phyloP scores from a whole-genome alignment of 1,140 invertebrate genomes.

The Goniozus legneri region DNA sequence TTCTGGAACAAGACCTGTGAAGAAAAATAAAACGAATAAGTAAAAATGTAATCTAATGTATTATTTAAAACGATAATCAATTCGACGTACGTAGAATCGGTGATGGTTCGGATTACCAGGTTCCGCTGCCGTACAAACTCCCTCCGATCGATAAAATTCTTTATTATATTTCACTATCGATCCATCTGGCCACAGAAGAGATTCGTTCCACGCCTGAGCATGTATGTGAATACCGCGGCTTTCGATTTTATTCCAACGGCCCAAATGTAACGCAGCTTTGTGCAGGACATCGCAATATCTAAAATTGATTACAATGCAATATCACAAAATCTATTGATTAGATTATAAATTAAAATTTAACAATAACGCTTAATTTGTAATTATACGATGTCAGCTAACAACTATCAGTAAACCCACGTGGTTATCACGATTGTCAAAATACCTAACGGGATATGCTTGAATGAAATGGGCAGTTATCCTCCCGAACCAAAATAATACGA shows the following conservation, averaged over 20 bases:
- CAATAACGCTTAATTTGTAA: too few relatives aligned
- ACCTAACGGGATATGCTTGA: conserved; percentile 71
- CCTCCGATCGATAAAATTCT: conserved; percentile 76
- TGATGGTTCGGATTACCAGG: conserved; percentile 78
- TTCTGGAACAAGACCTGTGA: conserved; percentile 82
- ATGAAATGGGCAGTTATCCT: conserved; percentile 77
- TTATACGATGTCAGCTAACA: conserved; percentile 3
- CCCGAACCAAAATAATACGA: conserved; percentile 77
- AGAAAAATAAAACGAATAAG: conserved; percentile 14
- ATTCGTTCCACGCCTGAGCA: conserved; percentile 70
- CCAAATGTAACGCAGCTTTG: conserved; percentile 83
- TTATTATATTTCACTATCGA: conserved; percentile 76
- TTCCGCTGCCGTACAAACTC: conserved; percentile 68
- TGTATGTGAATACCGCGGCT: conserved; percentile 61
- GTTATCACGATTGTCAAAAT: too few relatives aligned
- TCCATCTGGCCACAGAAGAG: conserved; percentile 72
- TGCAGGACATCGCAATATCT: conserved; percentile 87
- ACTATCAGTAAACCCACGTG: too few relatives aligned
- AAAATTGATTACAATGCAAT: conserved; percentile 5
- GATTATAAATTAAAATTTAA: too few relatives aligned
- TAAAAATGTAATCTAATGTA: conserved; percentile 1
- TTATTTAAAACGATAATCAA: conserved; percentile 4
- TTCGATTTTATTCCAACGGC: conserved; percentile 77
- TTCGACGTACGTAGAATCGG: conserved; percentile 79
- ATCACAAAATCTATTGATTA: background rate